Base-by-base conservation (phyloP, 2,797 vertebrate species). In the Phataginus tetradactyla region DNA sequence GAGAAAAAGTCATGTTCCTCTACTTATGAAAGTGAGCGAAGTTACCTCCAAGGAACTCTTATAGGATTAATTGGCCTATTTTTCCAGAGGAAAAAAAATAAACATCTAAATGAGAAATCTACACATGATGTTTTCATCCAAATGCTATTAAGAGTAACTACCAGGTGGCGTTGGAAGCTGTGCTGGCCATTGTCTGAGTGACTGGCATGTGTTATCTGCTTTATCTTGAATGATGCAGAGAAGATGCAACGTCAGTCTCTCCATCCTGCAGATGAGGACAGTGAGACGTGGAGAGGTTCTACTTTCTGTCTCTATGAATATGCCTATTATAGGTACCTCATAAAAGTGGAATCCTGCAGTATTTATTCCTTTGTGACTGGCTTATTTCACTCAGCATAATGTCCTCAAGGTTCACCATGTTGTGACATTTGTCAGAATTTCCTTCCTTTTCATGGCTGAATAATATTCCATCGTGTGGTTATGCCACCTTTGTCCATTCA, bases 241-340 rank as follows among this genome's bases (percentile, higher is more conserved):
- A 64, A 32, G 45, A 37, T 39, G 4, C 11, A 8, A 39, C 32
- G 7, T 13, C 20, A 0, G 29, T 17, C 0, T 32, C 29, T 59
- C 34, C 11, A 17, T 59, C 17, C 51, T 78, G 20, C 49, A 78
- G 13, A 53, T 27, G 49, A 45, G 39, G 11, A 66, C 20, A 55
- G 17, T 45, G 53, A 57, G 2, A 9, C 68, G 18, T 4, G 3
- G 13, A 51, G 32, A 66, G 45, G 21, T 37, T 57, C n/a, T 92
- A 18, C 68, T 83, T 7, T 59, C 32, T 37, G 27, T 39, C 18
- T 23, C 53, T 81, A 0, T 59, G 57, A 9, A 23, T 74, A 14
- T 53, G 20, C 45, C 72, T 80, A 2, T 17, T 27, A 11, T 20
- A 4, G 13, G 2, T 15, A 15, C 51, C 17, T 74, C 23, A 4